A percentile compares a stretch with the other conserved stretches of the same genome.
Evolutionary conservation across 2,113 vertebrate genomes (phyloP).

Genomic region (Plectropomus leopardus): DNA sequence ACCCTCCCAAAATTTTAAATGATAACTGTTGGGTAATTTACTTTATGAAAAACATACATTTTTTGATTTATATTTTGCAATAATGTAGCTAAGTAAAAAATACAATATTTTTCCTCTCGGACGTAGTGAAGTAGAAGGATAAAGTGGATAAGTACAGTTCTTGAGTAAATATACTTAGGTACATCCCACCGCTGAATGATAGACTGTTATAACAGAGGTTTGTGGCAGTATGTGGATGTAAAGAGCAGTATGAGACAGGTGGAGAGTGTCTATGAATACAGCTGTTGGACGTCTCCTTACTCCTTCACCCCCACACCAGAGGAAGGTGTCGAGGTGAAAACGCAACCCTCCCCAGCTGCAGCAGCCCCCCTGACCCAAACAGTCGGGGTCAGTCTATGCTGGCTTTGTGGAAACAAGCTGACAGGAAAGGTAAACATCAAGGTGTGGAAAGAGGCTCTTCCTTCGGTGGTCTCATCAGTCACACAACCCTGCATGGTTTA

Average conservation of each 20-base stretch:
- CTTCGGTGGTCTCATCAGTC: conserved; percentile 66
- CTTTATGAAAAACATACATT: too few relatives aligned
- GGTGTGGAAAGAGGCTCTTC: conserved; percentile 74
- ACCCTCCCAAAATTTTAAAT: too few relatives aligned
- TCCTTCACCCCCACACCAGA: background rate
- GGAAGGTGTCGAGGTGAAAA: conserved; percentile 66
- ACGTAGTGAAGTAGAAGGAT: too few relatives aligned
- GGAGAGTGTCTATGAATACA: conserved; percentile 57
- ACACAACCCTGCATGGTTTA: background rate
- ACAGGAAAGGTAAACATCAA: conserved; percentile 78
- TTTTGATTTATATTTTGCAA: too few relatives aligned
- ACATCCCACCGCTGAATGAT: too few relatives aligned
- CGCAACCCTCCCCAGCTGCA: conserved; percentile 63
- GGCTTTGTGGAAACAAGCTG: conserved; percentile 74
- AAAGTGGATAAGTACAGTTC: too few relatives aligned
- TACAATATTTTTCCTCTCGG: too few relatives aligned
- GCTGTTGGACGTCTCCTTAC: conserved; percentile 62
- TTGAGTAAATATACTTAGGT: too few relatives aligned
- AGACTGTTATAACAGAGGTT: background rate
- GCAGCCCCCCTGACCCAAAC: conserved; percentile 58
- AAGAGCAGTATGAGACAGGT: conserved; percentile 22
- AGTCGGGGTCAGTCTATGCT: conserved; percentile 19
- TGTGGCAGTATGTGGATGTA: background rate
- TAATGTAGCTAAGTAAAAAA: too few relatives aligned
- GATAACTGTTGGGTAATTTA: too few relatives aligned